A percentile compares a stretch with the other conserved stretches of the same genome.
These are phyloP conservation scores for Dasypogon diadema DNA, from an alignment of 2,888 invertebrate species.

Conservation along the genomic window DNA sequence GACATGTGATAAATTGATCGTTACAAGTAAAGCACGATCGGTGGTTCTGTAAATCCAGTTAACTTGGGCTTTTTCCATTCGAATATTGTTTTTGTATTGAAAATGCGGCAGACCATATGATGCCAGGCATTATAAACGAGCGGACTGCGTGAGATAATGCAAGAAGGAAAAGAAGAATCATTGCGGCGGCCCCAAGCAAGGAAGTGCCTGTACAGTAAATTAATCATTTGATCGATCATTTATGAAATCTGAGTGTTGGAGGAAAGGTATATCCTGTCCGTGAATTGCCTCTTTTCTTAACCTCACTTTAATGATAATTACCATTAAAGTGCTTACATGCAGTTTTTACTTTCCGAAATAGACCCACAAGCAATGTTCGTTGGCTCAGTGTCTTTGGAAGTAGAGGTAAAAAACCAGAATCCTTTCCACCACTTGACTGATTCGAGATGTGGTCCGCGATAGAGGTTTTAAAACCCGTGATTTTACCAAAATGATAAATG, in stretches of 20 bases:
- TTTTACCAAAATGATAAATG: constrained; percentile 31
- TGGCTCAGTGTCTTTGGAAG: background rate
- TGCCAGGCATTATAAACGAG: constrained; percentile 51
- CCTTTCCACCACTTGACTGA: constrained; percentile 21
- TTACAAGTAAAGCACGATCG: constrained; percentile 54
- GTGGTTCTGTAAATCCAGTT: constrained; percentile 40
- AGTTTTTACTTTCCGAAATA: constrained; percentile 1
- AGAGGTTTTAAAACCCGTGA: constrained; percentile 5
- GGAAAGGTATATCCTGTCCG: constrained; percentile 49
- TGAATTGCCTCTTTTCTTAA: background rate
- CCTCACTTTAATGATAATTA: constrained; percentile 37
- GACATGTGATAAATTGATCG: constrained; percentile 55
- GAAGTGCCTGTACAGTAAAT: constrained; percentile 56
- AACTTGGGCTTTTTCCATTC: constrained; percentile 32
- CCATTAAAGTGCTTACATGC: background rate
- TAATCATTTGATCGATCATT: constrained; percentile 55
- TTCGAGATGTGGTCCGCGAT: constrained; percentile 14
- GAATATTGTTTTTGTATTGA: constrained; percentile 48
- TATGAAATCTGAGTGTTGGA: constrained; percentile 51
- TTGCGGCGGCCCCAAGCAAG: constrained; percentile 53
- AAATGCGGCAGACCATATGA: constrained; percentile 23
- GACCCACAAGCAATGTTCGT: background rate
- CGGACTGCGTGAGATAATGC: constrained; percentile 54
- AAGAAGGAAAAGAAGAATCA: constrained; percentile 52
- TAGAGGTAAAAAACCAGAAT: background rate